Conservation (phyloP, 1,140 invertebrate species). For the Tachypleus tridentatus region DNA sequence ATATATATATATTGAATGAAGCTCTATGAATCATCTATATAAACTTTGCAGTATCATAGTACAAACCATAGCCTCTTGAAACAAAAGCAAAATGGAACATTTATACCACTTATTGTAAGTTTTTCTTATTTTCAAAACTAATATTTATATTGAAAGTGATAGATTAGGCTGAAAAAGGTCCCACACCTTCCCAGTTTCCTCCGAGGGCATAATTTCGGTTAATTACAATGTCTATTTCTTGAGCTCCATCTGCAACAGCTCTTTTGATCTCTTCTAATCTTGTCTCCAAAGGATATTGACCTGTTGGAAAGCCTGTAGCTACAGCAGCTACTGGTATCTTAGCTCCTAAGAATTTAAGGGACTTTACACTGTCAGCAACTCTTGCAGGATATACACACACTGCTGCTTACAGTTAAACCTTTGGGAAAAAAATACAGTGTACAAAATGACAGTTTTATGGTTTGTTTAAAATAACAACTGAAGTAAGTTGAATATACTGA, state of each 20-base stretch:
- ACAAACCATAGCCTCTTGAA: too few species aligned
- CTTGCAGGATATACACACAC: slow-evolving; percentile 89
- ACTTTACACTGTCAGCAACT: slow-evolving; percentile 53
- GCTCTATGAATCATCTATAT: too few species aligned
- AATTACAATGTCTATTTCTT: slow-evolving; percentile 95
- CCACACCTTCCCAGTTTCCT: slow-evolving; percentile 64
- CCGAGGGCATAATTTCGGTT: slow-evolving; percentile 69
- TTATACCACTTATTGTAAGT: too few species aligned
- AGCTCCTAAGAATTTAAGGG: slow-evolving; percentile 34
- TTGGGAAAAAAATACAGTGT: slow-evolving; percentile 10
- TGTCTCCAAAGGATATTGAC: slow-evolving; percentile 66
- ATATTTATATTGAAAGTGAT: too few species aligned
- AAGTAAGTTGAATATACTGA: slow-evolving; percentile 5
- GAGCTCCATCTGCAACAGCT: slow-evolving; percentile 68
- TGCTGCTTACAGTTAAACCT: slow-evolving; percentile 51
- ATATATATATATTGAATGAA: too few species aligned
- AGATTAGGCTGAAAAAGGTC: background rate
- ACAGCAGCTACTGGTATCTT: slow-evolving; percentile 46
- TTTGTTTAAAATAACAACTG: slow-evolving; percentile 7
- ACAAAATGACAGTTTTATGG: slow-evolving; percentile 6
- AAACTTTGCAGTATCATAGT: too few species aligned
- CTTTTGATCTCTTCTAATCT: slow-evolving; percentile 71
- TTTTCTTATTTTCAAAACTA: too few species aligned
- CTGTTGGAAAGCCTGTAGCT: slow-evolving; percentile 90
- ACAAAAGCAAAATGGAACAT: too few species aligned